Evolutionary conservation across 92 coral and sea anemone genomes (phyloP).

Genomic region (Porites cylindrica): DNA sequence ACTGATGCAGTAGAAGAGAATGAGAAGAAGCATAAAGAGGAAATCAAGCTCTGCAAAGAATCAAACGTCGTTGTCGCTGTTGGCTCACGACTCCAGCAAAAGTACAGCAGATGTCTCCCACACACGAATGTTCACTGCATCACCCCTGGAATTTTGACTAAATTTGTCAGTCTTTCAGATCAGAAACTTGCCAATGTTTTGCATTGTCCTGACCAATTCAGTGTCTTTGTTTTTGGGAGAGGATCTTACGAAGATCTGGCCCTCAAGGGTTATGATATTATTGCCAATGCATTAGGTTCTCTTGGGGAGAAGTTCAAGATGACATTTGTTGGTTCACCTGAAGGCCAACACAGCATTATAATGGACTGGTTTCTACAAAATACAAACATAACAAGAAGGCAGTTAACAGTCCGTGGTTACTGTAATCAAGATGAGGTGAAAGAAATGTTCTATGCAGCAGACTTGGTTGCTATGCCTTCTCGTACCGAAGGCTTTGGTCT

Average conservation of each 20-base stretch:
- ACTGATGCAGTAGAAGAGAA: neutral
- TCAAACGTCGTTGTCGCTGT: slow-evolving; percentile 15
- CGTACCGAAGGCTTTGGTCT: slow-evolving; percentile 24
- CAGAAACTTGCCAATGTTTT: neutral
- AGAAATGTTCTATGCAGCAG: slow-evolving; percentile 1
- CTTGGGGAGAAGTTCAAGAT: neutral
- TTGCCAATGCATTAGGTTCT: neutral
- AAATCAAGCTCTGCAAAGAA: neutral
- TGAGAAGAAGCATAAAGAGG: neutral
- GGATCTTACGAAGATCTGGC: slow-evolving; percentile 2
- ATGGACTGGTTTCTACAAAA: neutral
- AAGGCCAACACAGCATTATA: neutral
- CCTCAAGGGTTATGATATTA: slow-evolving; percentile 19
- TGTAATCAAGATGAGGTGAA: neutral
- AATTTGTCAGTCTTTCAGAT: neutral
- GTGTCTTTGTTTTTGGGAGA: slow-evolving; percentile 10
- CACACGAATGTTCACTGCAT: neutral
- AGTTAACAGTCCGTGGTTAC: slow-evolving; percentile 12
- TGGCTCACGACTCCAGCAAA: neutral
- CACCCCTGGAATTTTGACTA: slow-evolving; percentile 15
- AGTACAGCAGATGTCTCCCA: neutral
- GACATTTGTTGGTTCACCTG: slow-evolving; percentile 10
- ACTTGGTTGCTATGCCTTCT: slow-evolving; percentile 7
- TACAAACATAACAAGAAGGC: neutral
- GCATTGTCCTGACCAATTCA: neutral